phyloP scores from a whole-genome alignment of 2,113 vertebrate species.

The Pithys albifrons region DNA sequence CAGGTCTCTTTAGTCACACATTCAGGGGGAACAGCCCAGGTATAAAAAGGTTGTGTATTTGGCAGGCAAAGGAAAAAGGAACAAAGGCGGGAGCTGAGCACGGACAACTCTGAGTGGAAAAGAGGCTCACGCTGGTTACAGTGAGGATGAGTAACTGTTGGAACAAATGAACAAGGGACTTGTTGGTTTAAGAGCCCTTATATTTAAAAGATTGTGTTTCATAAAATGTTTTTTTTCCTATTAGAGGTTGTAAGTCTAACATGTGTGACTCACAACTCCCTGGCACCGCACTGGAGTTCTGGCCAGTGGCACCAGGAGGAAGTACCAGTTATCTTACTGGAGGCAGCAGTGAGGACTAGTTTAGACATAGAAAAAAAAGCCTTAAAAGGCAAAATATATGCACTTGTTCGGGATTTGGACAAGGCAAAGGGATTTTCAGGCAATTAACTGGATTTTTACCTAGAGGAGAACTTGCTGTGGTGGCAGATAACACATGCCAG shows the following conservation, averaged over 20 bases:
- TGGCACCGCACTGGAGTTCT: neutral
- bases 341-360: neutral
- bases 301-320: neutral
- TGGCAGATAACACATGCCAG: neutral
- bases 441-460: neutral
- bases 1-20: neutral
- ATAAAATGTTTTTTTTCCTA: neutral
- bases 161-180: neutral
- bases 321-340: neutral
- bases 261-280: neutral
- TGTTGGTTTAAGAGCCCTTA: neutral
- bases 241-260: neutral
- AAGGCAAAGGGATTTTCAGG: neutral
- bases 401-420: neutral
- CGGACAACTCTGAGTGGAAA: neutral
- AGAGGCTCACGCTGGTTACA: neutral
- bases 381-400: neutral
- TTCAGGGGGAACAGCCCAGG: neutral
- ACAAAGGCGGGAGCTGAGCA: neutral
- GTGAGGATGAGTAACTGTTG: neutral
- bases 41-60: neutral
- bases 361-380: neutral
- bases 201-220: neutral
- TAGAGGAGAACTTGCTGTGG: neutral
- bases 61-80: neutral